A percentile compares a stretch with the other conserved stretches of the same genome.
These are phyloP conservation scores for Plagodis dolabraria DNA, from an alignment of 2,888 invertebrate species.

Conservation along the genomic window DNA sequence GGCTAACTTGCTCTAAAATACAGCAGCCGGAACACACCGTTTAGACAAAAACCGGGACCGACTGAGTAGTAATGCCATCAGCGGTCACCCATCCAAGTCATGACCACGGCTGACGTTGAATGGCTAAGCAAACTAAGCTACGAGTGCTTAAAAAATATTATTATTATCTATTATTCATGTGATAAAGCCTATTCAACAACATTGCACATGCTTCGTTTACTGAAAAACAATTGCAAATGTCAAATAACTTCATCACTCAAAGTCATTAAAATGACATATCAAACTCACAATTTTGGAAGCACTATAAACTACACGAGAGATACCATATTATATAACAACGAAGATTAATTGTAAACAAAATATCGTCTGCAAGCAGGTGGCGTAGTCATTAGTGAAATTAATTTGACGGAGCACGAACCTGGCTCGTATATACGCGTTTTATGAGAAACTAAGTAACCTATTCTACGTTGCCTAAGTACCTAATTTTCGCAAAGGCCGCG, in stretches of 20 bases:
- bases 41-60: too few relatives aligned
- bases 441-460: slow-evolving; percentile 10
- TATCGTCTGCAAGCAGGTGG: slow-evolving; percentile 42
- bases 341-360: slow-evolving; percentile 49
- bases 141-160: too few relatives aligned
- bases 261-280: neutral
- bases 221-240: too few relatives aligned
- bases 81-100: too few relatives aligned
- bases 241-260: neutral
- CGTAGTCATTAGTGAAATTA: slow-evolving; percentile 53
- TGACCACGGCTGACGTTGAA: too few relatives aligned
- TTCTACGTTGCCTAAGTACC: slow-evolving; percentile 18
- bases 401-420: slow-evolving; percentile 41
- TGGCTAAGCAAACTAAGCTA: too few relatives aligned
- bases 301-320: slow-evolving; percentile 15
- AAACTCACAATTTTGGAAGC: neutral
- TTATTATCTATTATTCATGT: too few relatives aligned
- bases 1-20: too few relatives aligned
- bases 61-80: too few relatives aligned
- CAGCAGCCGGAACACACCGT: too few relatives aligned
- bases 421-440: slow-evolving; percentile 27
- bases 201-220: too few relatives aligned
- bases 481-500: slow-evolving; percentile 53
- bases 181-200: too few relatives aligned
- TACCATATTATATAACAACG: slow-evolving; percentile 29